phyloP scores from a whole-genome alignment of 2,797 vertebrate species.

The Petrocephalus schoutedeni region DNA sequence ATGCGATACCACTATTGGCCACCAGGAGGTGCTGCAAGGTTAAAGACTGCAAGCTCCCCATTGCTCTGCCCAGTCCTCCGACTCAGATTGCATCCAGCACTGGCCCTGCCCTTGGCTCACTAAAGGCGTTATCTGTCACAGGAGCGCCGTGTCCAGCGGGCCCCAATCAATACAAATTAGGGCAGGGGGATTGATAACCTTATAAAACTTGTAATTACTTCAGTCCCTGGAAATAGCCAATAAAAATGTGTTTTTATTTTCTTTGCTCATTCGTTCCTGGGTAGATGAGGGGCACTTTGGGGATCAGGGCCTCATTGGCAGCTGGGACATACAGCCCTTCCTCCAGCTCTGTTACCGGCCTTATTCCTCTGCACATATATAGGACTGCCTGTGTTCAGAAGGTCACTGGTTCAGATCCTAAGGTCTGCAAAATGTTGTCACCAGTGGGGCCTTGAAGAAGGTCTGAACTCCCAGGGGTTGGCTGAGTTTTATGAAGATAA shows the following conservation, averaged over 20 bases:
- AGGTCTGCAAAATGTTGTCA: too few species aligned
- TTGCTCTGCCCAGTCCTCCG: slow-evolving; percentile 3
- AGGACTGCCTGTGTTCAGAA: too few species aligned
- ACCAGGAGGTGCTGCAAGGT: not conserved
- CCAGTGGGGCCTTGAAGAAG: too few species aligned
- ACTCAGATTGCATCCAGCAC: not conserved
- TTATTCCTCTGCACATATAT: not conserved
- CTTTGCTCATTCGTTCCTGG: not conserved
- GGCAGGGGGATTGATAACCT: slow-evolving; percentile 40
- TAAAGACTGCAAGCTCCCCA: slow-evolving; percentile 17
- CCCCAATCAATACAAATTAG: slow-evolving; percentile 41
- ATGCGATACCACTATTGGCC: not conserved
- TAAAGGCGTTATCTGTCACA: slow-evolving; percentile 33
- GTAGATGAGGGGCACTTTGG: not conserved
- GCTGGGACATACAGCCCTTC: too few species aligned
- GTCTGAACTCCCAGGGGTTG: too few species aligned
- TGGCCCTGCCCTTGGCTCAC: not conserved
- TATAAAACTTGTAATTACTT: slow-evolving; percentile 44
- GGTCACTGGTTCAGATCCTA: too few species aligned
- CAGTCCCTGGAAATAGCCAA: slow-evolving; percentile 31
- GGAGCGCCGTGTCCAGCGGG: slow-evolving; percentile 28
- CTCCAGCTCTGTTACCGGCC: not conserved
- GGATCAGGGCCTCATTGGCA: not conserved
- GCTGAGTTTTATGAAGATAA: too few species aligned
- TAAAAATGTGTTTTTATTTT: slow-evolving; percentile 30